These are phyloP conservation scores for Agrotis ipsilon DNA, from an alignment of 2,888 invertebrate genomes.

Conservation along the genomic window DNA sequence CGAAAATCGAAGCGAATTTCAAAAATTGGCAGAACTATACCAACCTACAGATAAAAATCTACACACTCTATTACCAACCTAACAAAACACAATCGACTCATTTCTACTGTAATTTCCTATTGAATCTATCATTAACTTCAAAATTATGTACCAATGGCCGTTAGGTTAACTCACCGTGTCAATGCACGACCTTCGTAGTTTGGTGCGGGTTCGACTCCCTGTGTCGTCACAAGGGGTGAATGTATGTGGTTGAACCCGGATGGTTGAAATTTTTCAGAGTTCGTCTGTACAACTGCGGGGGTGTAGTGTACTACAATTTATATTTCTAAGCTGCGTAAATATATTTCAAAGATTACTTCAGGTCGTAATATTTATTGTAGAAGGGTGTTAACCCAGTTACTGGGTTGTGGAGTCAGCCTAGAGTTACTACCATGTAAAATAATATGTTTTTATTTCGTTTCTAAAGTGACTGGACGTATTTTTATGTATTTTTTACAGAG, in stretches of 20 bases:
- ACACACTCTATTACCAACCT: not conserved
- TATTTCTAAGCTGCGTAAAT: constrained; percentile 13
- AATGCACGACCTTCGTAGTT: constrained; percentile 61
- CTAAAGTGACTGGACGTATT: too few species aligned
- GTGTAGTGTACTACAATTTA: not conserved
- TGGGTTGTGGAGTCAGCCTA: not conserved
- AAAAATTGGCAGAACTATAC: not conserved
- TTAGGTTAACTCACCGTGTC: constrained; percentile 59
- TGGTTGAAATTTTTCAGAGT: constrained; percentile 33
- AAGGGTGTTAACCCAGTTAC: not conserved
- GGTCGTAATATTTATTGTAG: not conserved
- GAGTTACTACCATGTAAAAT: too few species aligned
- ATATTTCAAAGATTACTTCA: not conserved
- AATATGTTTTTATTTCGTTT: too few species aligned
- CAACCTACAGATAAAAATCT: not conserved
- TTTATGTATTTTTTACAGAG: too few species aligned
- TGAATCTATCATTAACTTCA: too few species aligned
- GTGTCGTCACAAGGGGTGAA: constrained; percentile 60
- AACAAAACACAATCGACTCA: constrained; percentile 1
- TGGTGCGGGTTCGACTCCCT: constrained; percentile 61
- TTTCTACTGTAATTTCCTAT: too few species aligned
- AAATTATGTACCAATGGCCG: constrained; percentile 52
- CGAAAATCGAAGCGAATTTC: not conserved
- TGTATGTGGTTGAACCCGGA: constrained; percentile 50
- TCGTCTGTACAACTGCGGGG: constrained; percentile 22